Conservation (phyloP, 2,797 vertebrate genomes). For the Cryptoprocta ferox region DNA sequence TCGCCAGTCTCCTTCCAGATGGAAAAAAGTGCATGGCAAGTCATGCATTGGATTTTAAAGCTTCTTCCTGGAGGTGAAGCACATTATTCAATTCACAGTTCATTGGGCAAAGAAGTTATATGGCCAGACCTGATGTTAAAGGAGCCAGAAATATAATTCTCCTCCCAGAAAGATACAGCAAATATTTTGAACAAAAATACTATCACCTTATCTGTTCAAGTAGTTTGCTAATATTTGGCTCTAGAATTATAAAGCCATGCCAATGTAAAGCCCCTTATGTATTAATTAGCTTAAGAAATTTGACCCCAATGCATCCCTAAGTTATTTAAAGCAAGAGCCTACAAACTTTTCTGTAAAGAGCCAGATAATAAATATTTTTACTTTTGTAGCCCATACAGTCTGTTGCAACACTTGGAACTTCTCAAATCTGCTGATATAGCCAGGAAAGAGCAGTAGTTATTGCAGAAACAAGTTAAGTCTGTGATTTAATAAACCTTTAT, state of each 20-base stretch:
- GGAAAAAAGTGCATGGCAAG: neutral
- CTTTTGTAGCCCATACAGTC: neutral
- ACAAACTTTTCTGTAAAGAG: neutral
- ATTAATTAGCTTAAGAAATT: slow-evolving; percentile 38
- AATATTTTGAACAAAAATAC: slow-evolving; percentile 57
- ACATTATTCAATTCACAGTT: slow-evolving; percentile 63
- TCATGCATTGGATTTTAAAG: slow-evolving; percentile 36
- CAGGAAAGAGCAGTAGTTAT: neutral
- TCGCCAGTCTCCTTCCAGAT: neutral
- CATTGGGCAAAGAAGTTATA: slow-evolving; percentile 59
- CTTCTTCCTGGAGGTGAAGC: slow-evolving; percentile 47
- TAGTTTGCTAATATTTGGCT: slow-evolving; percentile 44
- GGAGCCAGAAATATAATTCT: slow-evolving; percentile 35
- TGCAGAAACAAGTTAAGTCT: slow-evolving; percentile 6
- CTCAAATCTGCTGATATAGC: neutral
- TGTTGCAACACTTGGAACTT: neutral
- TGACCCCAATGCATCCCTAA: neutral
- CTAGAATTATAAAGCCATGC: slow-evolving; percentile 1
- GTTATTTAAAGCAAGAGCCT: slow-evolving; percentile 1
- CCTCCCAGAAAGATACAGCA: neutral
- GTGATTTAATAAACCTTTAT: slow-evolving; percentile 22
- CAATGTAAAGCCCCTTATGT: neutral
- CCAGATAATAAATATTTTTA: neutral
- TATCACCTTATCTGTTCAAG: neutral
- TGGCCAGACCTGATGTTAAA: neutral